These are phyloP conservation scores for Cinara cedri DNA, from an alignment of 2,888 invertebrate species.

Conservation along the genomic window DNA sequence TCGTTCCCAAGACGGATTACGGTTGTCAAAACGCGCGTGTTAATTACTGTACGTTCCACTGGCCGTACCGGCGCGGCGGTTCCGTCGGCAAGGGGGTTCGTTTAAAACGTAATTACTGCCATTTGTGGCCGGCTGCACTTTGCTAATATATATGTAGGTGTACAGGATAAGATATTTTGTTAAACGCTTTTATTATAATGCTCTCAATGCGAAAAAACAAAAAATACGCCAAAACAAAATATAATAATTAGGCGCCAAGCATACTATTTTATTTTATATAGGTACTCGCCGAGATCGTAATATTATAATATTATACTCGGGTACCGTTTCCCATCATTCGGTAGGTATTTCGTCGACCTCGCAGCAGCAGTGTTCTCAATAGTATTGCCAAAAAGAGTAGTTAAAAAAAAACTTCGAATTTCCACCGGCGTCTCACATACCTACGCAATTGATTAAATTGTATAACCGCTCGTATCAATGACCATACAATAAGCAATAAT, in stretches of 20 bases:
- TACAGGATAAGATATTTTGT: background rate
- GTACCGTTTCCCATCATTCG: constrained; percentile 9
- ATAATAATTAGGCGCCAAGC: constrained; percentile 20
- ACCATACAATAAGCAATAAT: too few species aligned
- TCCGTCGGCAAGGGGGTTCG: background rate
- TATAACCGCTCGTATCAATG: too few species aligned
- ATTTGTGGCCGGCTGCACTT: background rate
- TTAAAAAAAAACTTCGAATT: too few species aligned
- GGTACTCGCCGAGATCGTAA: too few species aligned
- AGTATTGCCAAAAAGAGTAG: too few species aligned
- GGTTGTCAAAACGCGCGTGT: constrained; percentile 47
- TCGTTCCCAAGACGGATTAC: constrained; percentile 40
- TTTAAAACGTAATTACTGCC: constrained; percentile 31
- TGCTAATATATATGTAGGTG: too few species aligned
- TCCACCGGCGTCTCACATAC: too few species aligned
- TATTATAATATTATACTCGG: background rate
- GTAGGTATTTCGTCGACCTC: background rate
- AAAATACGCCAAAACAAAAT: background rate
- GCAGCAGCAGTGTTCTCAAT: background rate
- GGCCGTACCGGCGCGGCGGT: background rate
- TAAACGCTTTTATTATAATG: too few species aligned
- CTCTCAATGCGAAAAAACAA: background rate
- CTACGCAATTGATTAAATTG: too few species aligned
- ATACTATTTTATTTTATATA: too few species aligned
- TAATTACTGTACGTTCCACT: constrained; percentile 14